Conservation (phyloP, 37 sponge, comb jelly and placozoan genomes). For the Diacarnus erythraeanus region DNA sequence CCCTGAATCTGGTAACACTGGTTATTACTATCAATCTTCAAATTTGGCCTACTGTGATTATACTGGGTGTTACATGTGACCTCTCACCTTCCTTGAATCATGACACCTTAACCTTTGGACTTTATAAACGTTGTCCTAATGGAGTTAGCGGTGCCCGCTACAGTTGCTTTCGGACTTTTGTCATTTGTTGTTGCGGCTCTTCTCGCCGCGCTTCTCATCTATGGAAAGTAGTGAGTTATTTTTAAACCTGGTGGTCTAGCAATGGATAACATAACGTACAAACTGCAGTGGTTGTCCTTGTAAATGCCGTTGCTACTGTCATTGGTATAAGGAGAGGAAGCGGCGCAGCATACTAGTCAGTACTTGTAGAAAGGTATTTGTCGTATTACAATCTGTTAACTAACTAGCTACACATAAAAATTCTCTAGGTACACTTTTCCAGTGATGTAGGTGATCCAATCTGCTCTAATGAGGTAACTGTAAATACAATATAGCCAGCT, state of each 20-base stretch:
- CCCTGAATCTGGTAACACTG: no score
- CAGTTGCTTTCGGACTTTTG: background rate
- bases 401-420: background rate
- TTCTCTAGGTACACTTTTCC: background rate
- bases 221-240: background rate
- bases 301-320: background rate
- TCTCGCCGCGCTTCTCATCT: background rate
- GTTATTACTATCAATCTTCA: background rate
- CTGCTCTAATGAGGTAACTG: background rate
- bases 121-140: background rate
- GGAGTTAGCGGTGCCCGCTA: background rate
- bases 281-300: slow-evolving; percentile 5
- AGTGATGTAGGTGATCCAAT: background rate
- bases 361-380: slow-evolving; percentile 1
- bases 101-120: no score
- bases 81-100: no score
- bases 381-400: background rate
- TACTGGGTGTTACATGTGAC: background rate
- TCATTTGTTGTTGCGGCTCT: background rate
- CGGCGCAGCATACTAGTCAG: background rate
- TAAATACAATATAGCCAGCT: background rate
- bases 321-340: background rate
- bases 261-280: no score
- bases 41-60: background rate
- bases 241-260: no score